phyloP scores from a whole-genome alignment of 2,113 vertebrate genomes.

The Anhinga anhinga region DNA sequence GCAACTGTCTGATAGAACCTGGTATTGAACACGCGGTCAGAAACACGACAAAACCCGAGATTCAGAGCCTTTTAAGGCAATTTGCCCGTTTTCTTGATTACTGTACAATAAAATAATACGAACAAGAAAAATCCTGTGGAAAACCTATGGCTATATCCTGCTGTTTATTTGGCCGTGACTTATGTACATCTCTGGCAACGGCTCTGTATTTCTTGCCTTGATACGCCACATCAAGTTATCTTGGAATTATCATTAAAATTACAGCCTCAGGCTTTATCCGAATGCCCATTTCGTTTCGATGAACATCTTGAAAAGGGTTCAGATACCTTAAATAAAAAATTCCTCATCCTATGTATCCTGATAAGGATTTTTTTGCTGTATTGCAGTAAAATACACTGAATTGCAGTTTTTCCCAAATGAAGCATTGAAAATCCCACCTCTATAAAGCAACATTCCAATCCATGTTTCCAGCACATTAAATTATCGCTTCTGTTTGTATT shows the following conservation, averaged over 20 bases:
- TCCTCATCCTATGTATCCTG: not conserved
- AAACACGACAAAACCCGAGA: not conserved
- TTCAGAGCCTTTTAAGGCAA: not conserved
- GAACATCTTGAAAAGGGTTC: slow-evolving; percentile 1
- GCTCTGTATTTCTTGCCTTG: not conserved
- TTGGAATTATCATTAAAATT: slow-evolving; percentile 53
- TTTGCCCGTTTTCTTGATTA: not conserved
- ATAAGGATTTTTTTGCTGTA: not conserved
- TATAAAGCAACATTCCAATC: not conserved
- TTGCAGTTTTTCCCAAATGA: not conserved
- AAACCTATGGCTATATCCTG: not conserved
- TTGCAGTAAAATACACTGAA: not conserved
- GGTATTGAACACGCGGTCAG: not conserved
- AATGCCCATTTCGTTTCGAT: slow-evolving; percentile 7
- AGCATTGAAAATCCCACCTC: not conserved
- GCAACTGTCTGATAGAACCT: not conserved
- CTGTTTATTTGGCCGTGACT: not conserved
- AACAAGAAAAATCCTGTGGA: not conserved
- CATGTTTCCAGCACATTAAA: not conserved
- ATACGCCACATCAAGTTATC: slow-evolving; percentile 26
- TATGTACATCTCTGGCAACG: not conserved
- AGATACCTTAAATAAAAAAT: not conserved
- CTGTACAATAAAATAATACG: not conserved
- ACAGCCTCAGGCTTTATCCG: slow-evolving; percentile 32
- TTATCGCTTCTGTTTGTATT: not conserved